Base-by-base conservation (phyloP, 2,113 vertebrate genomes). In the Cheirogaleus medius region DNA sequence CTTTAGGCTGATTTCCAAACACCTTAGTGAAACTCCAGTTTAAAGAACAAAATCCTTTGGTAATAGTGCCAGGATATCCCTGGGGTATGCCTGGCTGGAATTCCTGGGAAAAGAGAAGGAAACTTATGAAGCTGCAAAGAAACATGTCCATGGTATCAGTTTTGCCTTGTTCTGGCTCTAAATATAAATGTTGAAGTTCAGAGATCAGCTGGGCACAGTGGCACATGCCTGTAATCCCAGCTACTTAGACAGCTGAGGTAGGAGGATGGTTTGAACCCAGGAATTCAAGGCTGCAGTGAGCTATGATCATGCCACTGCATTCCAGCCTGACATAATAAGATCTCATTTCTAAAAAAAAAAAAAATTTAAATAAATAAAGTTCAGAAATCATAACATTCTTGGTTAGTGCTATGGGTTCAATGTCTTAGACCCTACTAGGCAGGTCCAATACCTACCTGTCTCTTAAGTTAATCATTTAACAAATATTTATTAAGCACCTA, bases 401-500 rank as follows among this genome's bases (percentile, higher is more conserved):
- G 20, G 80, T 27, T 13, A 77, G 2, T 58, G 14, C 21, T n/a
- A 77, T 64, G 1, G 21, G 88, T 93, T 91, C 21, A 37, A 37
- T 76, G 1, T 86, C 27, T 58, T 85, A 73, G 37, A 37, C 6
- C 32, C 39, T 64, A 14, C 4, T n/a, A 87, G 7, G 2, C 52
- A 49, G 6, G 32, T 91, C 25, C 42, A 8, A 80, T 39, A 77
- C 0, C 68, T 39, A 77, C 0, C 68, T 91, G 12, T 58, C 52
- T 60, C 39, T 63, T 27, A 56, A 39, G 32, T 63, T 80, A 89
- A 47, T 58, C 29, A 88, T 39, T 39, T 21, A 96, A 83, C 6
- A 80, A 74, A 88, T 73, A 86, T 63, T 94, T 94, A 34, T 49
- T 94, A 52, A 91, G 29, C 8, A 42, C 34, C n/a, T 93, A 78